A percentile compares a stretch with the other conserved stretches of the same genome.
Conservation (phyloP, 1,140 invertebrate species). For the Aphidius gifuensis region DNA sequence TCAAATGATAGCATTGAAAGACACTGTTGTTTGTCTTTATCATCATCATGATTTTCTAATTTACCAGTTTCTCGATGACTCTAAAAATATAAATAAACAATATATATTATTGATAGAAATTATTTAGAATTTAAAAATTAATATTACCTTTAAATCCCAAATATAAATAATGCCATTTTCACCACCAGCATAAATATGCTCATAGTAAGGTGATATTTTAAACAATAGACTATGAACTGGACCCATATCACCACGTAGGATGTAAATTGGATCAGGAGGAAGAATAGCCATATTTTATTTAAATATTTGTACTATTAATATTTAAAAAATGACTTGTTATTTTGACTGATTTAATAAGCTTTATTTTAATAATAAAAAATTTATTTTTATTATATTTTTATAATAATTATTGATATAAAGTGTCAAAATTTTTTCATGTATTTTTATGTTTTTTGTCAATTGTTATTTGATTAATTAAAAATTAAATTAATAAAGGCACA, state of each 20-base stretch:
- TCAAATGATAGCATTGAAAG: slow-evolving; percentile 57
- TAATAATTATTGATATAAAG: too few species aligned
- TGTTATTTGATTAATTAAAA: too few species aligned
- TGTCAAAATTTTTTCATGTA: too few species aligned
- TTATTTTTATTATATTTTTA: too few species aligned
- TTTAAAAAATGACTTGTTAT: too few species aligned
- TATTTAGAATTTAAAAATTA: background rate
- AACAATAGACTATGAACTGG: slow-evolving; percentile 66
- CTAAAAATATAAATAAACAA: slow-evolving; percentile 45
- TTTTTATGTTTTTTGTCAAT: too few species aligned
- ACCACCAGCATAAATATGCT: slow-evolving; percentile 66
- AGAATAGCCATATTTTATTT: slow-evolving; percentile 53
- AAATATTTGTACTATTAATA: too few species aligned
- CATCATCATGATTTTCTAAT: slow-evolving; percentile 38
- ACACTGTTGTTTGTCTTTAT: slow-evolving; percentile 53
- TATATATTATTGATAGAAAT: background rate
- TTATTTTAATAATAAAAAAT: too few species aligned
- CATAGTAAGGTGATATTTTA: slow-evolving; percentile 54
- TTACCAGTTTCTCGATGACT: slow-evolving; percentile 61
- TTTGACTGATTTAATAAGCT: too few species aligned
- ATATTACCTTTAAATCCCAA: slow-evolving; percentile 67
- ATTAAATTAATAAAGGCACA: too few species aligned
- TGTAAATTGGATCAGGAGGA: slow-evolving; percentile 66
- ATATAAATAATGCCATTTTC: slow-evolving; percentile 67
- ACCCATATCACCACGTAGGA: slow-evolving; percentile 64